Evolutionary conservation across 2,797 vertebrate species (phyloP), one percentile per base, ranked within the genome.

Genomic region (Benthosema pterotum): DNA sequence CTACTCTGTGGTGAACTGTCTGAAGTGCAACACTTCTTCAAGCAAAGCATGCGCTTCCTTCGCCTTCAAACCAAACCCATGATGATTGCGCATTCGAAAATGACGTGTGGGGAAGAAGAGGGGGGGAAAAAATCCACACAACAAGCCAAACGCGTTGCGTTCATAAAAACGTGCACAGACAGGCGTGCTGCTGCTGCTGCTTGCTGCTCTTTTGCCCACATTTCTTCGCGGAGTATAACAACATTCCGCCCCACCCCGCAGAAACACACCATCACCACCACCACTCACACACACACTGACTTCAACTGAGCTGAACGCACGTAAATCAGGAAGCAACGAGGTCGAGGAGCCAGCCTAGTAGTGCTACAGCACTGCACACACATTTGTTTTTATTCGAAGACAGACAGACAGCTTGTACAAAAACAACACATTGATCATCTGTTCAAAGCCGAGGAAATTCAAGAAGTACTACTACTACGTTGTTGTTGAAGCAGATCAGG

Each of bases 261-360:
- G 82, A 82, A 88, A 78, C 85, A 87, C 90, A 82, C 22, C 59
- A 43, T 60, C 74, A 75, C 75, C 74, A 64, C 83, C 62, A 59
- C 74, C n/a, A n/a, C n/a, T n/a, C n/a, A n/a, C n/a, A 83, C 79
- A 38, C 32, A 7, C 6, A 38, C 32, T 38, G 32, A 38, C 8
- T 11, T n/a, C n/a, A n/a, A n/a, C n/a, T n/a, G n/a, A n/a, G n/a
- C n/a, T n/a, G n/a, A n/a, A n/a, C n/a, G 32, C 11, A 38, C 84
- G 80, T 60, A 81, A 90, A 93, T 85, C 91, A 92, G 92, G 91
- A 93, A 93, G 91, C 90, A 74, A 65, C 67, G 70, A 77, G 48
- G n/a, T n/a, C n/a, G 45, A 28, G 56, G 16, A n/a, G n/a, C n/a
- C n/a, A n/a, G n/a, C n/a, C n/a, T n/a, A n/a, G n/a, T n/a, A n/a